Conservation (phyloP, 2,797 vertebrate species). For the Fratercula arctica region DNA sequence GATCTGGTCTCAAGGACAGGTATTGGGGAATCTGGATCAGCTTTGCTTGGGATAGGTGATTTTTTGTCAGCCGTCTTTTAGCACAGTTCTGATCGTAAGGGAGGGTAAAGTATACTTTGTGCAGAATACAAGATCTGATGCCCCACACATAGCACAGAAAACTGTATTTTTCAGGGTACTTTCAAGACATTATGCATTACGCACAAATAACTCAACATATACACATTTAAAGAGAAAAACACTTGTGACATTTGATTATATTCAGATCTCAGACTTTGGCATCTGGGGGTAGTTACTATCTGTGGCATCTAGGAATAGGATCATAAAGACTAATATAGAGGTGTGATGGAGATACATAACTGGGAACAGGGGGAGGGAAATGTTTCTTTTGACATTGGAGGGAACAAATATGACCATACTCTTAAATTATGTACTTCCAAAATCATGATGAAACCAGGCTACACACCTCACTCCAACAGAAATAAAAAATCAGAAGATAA, state of each 20-base stretch:
- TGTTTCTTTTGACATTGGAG: not conserved
- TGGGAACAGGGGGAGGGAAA: not conserved
- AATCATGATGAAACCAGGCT: not conserved
- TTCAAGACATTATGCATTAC: not conserved
- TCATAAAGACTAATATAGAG: not conserved
- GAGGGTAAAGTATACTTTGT: not conserved
- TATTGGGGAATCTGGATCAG: not conserved
- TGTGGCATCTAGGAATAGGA: not conserved
- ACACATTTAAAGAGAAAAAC: not conserved
- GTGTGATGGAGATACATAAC: not conserved
- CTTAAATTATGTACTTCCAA: not conserved
- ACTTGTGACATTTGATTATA: not conserved
- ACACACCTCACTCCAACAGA: not conserved
- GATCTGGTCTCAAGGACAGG: not conserved
- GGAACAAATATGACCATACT: not conserved
- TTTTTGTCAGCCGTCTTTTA: not conserved
- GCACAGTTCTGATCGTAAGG: not conserved
- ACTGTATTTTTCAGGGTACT: not conserved
- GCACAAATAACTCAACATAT: not conserved
- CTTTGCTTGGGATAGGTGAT: not conserved
- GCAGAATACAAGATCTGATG: not conserved
- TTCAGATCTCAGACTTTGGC: not conserved
- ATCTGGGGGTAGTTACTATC: not conserved
- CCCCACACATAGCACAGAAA: not conserved
- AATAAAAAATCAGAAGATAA: not conserved